A percentile compares a stretch with the other conserved stretches of the same genome.
Evolutionary conservation across 2,888 invertebrate genomes (phyloP).

Genomic region (Tipula lateralis): DNA sequence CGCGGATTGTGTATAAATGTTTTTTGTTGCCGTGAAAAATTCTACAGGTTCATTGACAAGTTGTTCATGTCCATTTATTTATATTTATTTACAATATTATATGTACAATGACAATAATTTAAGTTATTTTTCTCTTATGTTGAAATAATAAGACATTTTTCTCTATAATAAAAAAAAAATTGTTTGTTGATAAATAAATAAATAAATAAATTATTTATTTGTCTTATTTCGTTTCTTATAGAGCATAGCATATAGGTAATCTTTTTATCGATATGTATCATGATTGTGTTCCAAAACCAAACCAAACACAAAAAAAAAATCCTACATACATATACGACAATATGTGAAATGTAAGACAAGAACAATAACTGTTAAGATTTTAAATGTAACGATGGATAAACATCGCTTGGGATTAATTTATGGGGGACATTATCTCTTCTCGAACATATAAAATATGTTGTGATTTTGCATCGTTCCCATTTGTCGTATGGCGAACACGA

Average conservation of each 20-base stretch:
- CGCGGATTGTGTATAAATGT: background rate
- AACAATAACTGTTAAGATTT: slow-evolving; percentile 7
- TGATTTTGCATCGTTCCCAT: background rate
- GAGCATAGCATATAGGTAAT: background rate
- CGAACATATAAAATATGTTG: background rate
- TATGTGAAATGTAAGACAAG: slow-evolving; percentile 9
- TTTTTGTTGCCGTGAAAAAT: slow-evolving; percentile 28
- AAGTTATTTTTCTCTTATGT: background rate
- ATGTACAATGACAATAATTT: slow-evolving; percentile 27
- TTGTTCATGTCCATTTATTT: slow-evolving; percentile 29
- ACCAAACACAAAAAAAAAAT: background rate
- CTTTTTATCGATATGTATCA: slow-evolving; percentile 11
- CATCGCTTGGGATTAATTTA: slow-evolving; percentile 19
- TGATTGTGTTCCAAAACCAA: background rate
- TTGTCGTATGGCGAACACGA: background rate
- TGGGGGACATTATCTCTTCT: background rate
- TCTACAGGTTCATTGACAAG: slow-evolving; percentile 29
- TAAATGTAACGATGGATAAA: background rate
- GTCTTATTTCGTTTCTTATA: background rate
- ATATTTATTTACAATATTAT: slow-evolving; percentile 21
- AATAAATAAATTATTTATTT: background rate
- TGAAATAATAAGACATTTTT: slow-evolving; percentile 20
- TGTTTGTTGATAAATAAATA: slow-evolving; percentile 9
- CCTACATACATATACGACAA: background rate
- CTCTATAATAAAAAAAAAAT: background rate